phyloP scores from a whole-genome alignment of 2,113 vertebrate species.

The Brienomyrus longianalis region DNA sequence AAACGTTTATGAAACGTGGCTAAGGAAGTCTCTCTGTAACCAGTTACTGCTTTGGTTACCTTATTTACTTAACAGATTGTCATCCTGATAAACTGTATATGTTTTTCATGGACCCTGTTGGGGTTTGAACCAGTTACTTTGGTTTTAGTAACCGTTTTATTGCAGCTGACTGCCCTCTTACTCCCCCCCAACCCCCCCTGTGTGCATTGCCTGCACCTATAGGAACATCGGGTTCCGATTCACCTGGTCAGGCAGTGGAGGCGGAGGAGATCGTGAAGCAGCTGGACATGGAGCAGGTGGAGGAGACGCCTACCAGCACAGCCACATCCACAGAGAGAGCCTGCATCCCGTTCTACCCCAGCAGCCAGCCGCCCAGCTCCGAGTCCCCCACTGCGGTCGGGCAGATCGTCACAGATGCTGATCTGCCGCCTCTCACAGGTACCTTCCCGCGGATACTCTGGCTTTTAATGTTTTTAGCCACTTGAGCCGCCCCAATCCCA shows the following conservation, averaged over 20 bases:
- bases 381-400: conserved; percentile 67
- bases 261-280: conserved; percentile 94
- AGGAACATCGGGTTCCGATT: conserved; percentile 86
- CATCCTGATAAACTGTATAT: neutral
- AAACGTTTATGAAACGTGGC: neutral
- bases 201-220: conserved; percentile 12
- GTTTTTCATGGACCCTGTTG: neutral
- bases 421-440: conserved; percentile 91
- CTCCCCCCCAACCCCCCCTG: neutral
- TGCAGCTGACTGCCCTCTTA: neutral
- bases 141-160: neutral
- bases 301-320: conserved; percentile 80
- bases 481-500: neutral
- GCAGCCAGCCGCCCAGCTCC: conserved; percentile 55
- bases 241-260: conserved; percentile 84
- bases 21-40: neutral
- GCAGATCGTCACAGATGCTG: conserved; percentile 68
- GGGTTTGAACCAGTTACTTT: neutral
- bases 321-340: conserved; percentile 71
- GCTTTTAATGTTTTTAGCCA: conserved; percentile 3
- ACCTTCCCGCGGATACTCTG: neutral
- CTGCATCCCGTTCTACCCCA: conserved; percentile 61
- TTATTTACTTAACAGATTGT: neutral
- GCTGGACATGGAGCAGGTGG: conserved; percentile 87
- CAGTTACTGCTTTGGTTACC: neutral